A percentile compares a stretch with the other conserved stretches of the same genome.
Evolutionary conservation across 1,140 invertebrate genomes (phyloP).

Genomic region (Zaprionus inermis): DNA sequence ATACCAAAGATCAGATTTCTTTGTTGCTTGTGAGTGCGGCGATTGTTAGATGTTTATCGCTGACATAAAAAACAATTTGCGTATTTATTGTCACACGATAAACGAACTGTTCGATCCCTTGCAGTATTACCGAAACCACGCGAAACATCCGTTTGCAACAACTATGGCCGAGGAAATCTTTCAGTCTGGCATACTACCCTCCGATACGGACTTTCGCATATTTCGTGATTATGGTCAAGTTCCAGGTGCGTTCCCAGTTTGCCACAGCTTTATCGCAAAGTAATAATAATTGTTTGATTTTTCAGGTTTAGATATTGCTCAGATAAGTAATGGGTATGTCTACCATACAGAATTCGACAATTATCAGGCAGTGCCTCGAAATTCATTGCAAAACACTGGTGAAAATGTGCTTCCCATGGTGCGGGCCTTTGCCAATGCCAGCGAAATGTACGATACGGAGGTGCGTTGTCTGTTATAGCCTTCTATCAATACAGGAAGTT

Average conservation of each 20-base stretch:
- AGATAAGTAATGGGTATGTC: constrained; percentile 95
- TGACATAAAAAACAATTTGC: not conserved
- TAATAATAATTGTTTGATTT: not conserved
- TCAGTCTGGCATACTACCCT: constrained; percentile 95
- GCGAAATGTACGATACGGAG: constrained; percentile 85
- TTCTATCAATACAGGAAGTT: not conserved
- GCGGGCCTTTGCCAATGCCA: constrained; percentile 87
- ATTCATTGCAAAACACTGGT: constrained; percentile 93
- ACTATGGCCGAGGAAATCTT: constrained; percentile 97
- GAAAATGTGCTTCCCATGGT: constrained; percentile 90
- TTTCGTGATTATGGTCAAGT: constrained; percentile 94
- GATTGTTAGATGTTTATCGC: constrained; percentile 29
- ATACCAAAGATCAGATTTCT: constrained; percentile 15
- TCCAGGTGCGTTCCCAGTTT: constrained; percentile 84
- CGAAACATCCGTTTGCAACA: constrained; percentile 92
- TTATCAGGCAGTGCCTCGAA: constrained; percentile 89
- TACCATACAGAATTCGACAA: constrained; percentile 95
- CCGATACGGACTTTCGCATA: constrained; percentile 97
- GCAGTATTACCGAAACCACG: constrained; percentile 61
- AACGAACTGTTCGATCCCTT: constrained; percentile 80
- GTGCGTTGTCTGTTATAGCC: constrained; percentile 21
- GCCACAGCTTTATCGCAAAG: not conserved
- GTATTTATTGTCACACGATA: constrained; percentile 88
- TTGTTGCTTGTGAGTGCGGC: not conserved
- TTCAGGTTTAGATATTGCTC: constrained; percentile 83